A percentile compares a stretch with the other conserved stretches of the same genome.
phyloP scores from a whole-genome alignment of 2,113 vertebrate genomes.

The Sturnira hondurensis region DNA sequence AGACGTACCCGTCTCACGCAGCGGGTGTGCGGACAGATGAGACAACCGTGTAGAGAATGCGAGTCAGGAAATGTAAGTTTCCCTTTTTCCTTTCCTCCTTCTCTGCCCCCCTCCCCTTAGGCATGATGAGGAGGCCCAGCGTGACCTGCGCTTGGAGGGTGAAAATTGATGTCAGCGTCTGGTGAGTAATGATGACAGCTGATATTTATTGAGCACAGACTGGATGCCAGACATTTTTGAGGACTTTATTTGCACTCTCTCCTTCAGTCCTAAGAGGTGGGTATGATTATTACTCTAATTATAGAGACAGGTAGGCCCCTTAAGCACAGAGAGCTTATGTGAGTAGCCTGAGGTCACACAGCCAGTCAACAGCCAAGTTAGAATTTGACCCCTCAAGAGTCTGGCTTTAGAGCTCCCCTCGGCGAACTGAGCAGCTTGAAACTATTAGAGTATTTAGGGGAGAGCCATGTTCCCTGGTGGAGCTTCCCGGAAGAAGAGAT shows the following conservation, averaged over 20 bases:
- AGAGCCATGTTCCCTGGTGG: neutral
- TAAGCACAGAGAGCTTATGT: neutral
- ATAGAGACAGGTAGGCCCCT: neutral
- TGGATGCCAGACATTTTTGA: neutral
- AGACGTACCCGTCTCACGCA: rapidly evolving
- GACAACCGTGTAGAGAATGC: neutral
- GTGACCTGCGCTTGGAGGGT: neutral
- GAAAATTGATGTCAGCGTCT: neutral
- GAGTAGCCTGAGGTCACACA: neutral
- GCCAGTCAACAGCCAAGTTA: neutral
- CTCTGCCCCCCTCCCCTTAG: no score
- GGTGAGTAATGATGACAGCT: neutral
- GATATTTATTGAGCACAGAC: neutral
- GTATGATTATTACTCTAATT: neutral
- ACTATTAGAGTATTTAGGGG: neutral
- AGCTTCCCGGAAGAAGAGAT: neutral
- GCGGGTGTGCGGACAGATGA: rapidly evolving
- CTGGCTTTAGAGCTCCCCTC: neutral
- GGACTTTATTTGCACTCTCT: neutral
- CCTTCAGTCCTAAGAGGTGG: neutral
- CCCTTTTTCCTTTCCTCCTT: neutral
- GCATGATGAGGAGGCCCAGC: neutral
- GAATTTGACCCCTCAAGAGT: neutral
- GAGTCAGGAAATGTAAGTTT: neutral
- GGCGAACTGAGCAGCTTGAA: neutral